Conservation (phyloP, 2,113 vertebrate species). For the Ceuthmochares aereus region DNA sequence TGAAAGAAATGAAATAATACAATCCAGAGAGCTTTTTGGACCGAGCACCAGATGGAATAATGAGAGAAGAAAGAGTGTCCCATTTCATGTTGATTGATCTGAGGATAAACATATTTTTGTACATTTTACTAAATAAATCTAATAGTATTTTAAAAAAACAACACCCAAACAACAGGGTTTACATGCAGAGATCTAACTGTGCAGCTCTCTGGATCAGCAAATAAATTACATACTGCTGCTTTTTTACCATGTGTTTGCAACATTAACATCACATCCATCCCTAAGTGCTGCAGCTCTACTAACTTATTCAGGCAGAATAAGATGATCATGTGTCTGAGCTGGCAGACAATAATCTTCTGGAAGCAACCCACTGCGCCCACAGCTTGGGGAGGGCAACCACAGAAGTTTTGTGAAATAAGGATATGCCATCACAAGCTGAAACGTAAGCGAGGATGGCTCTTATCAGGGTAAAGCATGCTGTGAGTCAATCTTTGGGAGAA, state of each 20-base stretch:
- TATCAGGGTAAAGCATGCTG: background rate
- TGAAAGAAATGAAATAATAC: background rate
- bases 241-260: background rate
- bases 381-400: background rate
- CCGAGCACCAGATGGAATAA: background rate
- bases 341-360: background rate
- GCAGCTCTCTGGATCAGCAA: background rate
- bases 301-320: conserved; percentile 17
- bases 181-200: background rate
- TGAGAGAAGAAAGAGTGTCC: background rate
- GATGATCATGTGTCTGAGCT: background rate
- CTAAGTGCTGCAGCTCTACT: background rate
- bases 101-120: background rate
- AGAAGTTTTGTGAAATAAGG: background rate
- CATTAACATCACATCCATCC: background rate
- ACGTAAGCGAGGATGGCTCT: background rate
- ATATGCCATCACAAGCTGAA: background rate
- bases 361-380: background rate
- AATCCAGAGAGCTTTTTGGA: background rate
- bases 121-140: background rate
- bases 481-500: background rate
- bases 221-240: background rate
- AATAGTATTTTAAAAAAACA: background rate
- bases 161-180: background rate
- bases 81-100: background rate